Conservation (phyloP, 2,888 invertebrate species). For the Teinopalpus imperialis region DNA sequence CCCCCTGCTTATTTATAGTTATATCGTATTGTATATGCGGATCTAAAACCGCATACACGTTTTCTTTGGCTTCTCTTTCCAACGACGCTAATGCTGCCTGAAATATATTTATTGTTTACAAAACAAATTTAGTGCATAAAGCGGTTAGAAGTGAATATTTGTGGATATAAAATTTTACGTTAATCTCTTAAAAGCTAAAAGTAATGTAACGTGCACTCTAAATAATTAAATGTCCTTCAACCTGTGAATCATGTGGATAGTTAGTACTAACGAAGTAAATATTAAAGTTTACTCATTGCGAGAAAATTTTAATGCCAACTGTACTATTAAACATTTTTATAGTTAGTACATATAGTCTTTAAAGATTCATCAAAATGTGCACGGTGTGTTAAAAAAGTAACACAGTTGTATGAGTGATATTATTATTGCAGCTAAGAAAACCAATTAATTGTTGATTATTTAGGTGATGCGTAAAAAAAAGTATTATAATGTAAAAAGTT, state of each 20-base stretch:
- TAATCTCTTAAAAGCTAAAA: slow-evolving; percentile 35
- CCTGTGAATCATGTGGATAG: slow-evolving; percentile 37
- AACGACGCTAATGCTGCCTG: slow-evolving; percentile 75
- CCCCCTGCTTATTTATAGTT: slow-evolving; percentile 78
- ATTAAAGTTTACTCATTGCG: slow-evolving; percentile 8
- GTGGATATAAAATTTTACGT: slow-evolving; percentile 27
- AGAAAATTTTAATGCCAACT: slow-evolving; percentile 3
- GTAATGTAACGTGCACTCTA: slow-evolving; percentile 42
- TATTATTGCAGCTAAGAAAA: not conserved
- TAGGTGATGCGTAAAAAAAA: not conserved
- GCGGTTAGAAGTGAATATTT: not conserved
- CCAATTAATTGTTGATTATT: slow-evolving; percentile 2
- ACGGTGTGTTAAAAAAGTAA: too few relatives aligned
- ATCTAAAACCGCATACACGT: slow-evolving; percentile 79
- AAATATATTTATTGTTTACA: too few relatives aligned
- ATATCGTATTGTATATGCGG: slow-evolving; percentile 80
- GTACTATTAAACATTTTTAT: too few relatives aligned
- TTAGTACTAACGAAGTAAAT: slow-evolving; percentile 25
- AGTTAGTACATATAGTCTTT: too few relatives aligned
- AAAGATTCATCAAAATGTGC: too few relatives aligned
- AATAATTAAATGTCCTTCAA: slow-evolving; percentile 44
- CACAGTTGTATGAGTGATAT: too few relatives aligned
- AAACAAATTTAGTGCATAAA: slow-evolving; percentile 4
- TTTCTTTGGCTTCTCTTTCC: slow-evolving; percentile 81
- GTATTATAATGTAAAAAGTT: too few relatives aligned